Conservation (phyloP, 2,113 vertebrate genomes). For the Paraplagusia blochii region DNA sequence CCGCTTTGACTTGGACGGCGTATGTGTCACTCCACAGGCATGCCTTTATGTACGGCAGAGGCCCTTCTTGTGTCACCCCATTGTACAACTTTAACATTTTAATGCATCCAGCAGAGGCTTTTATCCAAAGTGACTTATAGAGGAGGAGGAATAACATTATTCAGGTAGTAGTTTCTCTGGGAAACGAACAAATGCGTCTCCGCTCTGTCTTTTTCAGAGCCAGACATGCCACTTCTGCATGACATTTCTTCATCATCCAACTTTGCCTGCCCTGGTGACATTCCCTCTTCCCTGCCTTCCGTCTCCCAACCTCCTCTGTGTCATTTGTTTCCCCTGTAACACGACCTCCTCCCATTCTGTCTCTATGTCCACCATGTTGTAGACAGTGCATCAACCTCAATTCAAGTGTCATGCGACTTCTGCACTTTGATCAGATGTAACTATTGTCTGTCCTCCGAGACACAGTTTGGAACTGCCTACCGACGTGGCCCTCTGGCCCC, state of each 20-base stretch:
- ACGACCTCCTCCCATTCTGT: constrained; percentile 41
- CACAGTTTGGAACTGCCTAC: constrained; percentile 72
- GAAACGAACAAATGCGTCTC: too few relatives aligned
- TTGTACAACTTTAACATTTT: not conserved
- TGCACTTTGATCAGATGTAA: constrained; percentile 82
- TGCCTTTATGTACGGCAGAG: constrained; percentile 45
- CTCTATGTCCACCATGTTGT: constrained; percentile 47
- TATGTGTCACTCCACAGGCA: constrained; percentile 67
- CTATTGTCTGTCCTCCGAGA: constrained; percentile 75
- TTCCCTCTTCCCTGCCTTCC: not conserved
- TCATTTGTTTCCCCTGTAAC: constrained; percentile 40
- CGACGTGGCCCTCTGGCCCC: constrained; percentile 48
- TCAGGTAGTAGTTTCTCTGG: too few relatives aligned
- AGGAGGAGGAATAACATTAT: too few relatives aligned
- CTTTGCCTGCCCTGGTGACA: not conserved
- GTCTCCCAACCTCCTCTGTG: not conserved
- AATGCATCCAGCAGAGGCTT: too few relatives aligned
- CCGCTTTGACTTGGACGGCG: constrained; percentile 54
- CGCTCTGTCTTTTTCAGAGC: too few relatives aligned
- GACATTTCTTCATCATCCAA: not conserved
- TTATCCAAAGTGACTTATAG: too few relatives aligned
- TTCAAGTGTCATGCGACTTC: constrained; percentile 70
- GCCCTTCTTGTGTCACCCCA: constrained; percentile 23
- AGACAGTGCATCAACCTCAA: constrained; percentile 64
- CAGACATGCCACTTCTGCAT: too few relatives aligned